A percentile compares a stretch with the other conserved stretches of the same genome.
phyloP scores from a whole-genome alignment of 2,797 vertebrate genomes.

The Pangasius larnaudii region DNA sequence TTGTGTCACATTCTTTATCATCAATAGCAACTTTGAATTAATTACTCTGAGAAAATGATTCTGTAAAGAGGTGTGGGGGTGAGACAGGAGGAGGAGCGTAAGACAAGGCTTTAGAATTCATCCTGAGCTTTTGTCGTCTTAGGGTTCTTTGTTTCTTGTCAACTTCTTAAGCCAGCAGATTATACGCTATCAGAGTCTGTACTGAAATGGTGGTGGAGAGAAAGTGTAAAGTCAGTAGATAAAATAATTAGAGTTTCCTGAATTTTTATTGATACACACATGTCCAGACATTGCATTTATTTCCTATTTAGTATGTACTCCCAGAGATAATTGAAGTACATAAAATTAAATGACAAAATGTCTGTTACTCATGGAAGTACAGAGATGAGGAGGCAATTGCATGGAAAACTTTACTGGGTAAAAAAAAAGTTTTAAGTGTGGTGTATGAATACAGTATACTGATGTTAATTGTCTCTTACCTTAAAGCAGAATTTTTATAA shows the following conservation, averaged over 20 bases:
- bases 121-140: conserved; percentile 76
- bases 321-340: not conserved
- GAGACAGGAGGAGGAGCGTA: conserved; percentile 48
- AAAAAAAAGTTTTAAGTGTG: not conserved
- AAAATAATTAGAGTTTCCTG: not conserved
- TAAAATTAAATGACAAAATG: not conserved
- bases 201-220: not conserved
- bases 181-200: conserved; percentile 13
- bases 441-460: not conserved
- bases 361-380: not conserved
- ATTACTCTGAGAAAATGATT: conserved; percentile 67
- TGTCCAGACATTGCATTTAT: not conserved
- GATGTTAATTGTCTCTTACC: not conserved
- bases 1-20: conserved; percentile 74
- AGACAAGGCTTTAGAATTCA: conserved; percentile 70
- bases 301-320: not conserved
- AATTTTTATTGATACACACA: not conserved
- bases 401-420: not conserved
- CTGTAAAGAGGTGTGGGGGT: conserved; percentile 53
- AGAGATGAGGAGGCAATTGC: not conserved
- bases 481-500: not conserved
- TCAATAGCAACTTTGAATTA: conserved; percentile 77
- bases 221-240: conserved; percentile 4
- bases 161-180: conserved; percentile 68
- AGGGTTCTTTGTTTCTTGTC: conserved; percentile 75